Conservation (phyloP, 2,888 invertebrate species). For the Deroplatys truncata region DNA sequence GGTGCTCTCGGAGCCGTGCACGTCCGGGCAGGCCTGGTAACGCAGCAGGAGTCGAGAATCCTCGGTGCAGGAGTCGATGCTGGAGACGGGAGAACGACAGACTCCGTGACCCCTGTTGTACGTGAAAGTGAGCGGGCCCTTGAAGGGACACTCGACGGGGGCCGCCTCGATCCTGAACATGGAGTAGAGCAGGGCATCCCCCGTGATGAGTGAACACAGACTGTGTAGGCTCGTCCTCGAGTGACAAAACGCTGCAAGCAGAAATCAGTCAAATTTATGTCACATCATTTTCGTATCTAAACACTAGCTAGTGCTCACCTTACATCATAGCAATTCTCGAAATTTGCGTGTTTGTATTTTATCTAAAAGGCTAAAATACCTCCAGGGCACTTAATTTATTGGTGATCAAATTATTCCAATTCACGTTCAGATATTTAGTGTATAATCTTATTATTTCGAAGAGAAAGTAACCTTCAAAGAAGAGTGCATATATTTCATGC, state of each 20-base stretch:
- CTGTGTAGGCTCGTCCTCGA: slow-evolving; percentile 70
- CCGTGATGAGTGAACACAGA: slow-evolving; percentile 81
- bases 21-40: slow-evolving; percentile 92
- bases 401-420: no score
- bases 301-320: no score
- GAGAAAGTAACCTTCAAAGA: no score
- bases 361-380: no score
- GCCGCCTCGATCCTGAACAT: slow-evolving; percentile 85
- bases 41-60: slow-evolving; percentile 83
- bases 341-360: no score
- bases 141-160: slow-evolving; percentile 84
- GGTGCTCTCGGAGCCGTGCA: slow-evolving; percentile 84
- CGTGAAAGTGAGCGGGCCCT: slow-evolving; percentile 86
- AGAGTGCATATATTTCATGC: no score
- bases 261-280: slow-evolving; percentile 1
- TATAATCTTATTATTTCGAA: no score
- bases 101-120: slow-evolving; percentile 90
- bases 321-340: no score
- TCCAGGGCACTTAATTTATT: not conserved
- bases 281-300: no score
- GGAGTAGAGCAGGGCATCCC: slow-evolving; percentile 82
- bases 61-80: slow-evolving; percentile 91
- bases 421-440: no score
- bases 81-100: slow-evolving; percentile 83
- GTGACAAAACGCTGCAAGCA: slow-evolving; percentile 68